phyloP scores from a whole-genome alignment of 2,888 invertebrate species.

The Ceriagrion tenellum region DNA sequence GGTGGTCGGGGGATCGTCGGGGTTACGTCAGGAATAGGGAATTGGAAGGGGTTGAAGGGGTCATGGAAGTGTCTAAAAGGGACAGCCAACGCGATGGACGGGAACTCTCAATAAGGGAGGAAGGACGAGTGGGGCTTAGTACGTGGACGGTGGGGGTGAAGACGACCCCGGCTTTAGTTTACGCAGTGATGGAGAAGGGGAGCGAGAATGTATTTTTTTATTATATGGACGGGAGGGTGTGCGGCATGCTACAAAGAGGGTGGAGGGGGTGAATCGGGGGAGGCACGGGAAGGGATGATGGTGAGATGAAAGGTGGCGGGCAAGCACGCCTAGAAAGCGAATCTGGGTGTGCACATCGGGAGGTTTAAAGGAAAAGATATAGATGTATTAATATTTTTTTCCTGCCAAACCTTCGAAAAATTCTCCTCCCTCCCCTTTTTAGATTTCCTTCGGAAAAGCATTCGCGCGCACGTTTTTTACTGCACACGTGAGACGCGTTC shows the following conservation, averaged over 20 bases:
- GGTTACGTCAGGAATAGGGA: too few species aligned
- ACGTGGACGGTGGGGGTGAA: not conserved
- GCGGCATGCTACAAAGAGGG: not conserved
- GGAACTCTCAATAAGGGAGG: not conserved
- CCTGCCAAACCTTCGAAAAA: not conserved
- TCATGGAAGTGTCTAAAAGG: not conserved
- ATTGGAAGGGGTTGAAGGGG: not conserved
- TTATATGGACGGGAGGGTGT: not conserved
- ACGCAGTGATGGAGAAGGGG: not conserved
- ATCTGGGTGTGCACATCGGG: not conserved
- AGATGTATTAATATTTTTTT: not conserved
- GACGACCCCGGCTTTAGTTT: not conserved
- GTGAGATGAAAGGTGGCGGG: not conserved
- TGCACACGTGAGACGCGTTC: constrained; percentile 31
- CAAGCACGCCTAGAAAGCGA: not conserved
- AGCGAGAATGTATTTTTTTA: not conserved
- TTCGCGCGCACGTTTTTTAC: not conserved
- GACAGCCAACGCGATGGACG: not conserved
- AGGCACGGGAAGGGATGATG: not conserved
- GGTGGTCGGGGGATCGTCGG: too few species aligned
- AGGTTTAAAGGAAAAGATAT: not conserved
- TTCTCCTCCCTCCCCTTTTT: not conserved
- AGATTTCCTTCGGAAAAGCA: not conserved
- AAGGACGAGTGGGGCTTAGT: not conserved
- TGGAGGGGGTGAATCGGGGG: not conserved